Percentiles rank a stretch among this genome's conserved stretches.
Conservation (phyloP, 2,113 vertebrate genomes). For the Promerops cafer region DNA sequence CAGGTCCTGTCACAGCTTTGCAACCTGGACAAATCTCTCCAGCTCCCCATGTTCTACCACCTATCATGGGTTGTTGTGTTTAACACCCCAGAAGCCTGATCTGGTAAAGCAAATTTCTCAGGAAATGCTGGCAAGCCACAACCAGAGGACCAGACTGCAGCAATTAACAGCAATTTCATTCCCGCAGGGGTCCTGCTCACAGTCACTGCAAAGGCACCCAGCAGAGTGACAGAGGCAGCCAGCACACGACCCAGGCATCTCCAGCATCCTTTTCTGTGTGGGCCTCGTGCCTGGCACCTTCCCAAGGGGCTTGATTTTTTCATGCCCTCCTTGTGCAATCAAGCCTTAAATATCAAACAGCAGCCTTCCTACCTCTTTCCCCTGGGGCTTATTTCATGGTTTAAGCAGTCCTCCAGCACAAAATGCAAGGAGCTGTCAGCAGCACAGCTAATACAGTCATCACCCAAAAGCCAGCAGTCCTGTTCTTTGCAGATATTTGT, state of each 20-base stretch:
- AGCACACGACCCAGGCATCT: not conserved
- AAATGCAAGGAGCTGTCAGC: constrained; percentile 3
- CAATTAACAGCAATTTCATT: not conserved
- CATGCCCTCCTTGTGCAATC: constrained; percentile 12
- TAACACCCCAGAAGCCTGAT: not conserved
- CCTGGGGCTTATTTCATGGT: not conserved
- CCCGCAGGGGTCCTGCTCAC: not conserved
- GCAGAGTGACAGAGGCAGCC: accelerated
- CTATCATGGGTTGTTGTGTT: accelerated
- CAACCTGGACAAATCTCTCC: not conserved
- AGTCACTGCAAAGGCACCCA: not conserved
- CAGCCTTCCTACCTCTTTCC: not conserved
- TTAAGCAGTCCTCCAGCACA: not conserved
- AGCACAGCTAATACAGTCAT: constrained; percentile 7
- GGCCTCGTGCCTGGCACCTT: not conserved
- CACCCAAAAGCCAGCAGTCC: not conserved
- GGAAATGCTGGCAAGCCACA: not conserved
- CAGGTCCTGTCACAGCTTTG: not conserved
- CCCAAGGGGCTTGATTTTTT: not conserved
- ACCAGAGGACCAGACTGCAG: not conserved
- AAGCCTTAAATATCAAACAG: not conserved
- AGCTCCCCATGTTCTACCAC: not conserved
- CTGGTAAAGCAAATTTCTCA: not conserved
- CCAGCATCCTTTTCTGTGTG: not conserved
- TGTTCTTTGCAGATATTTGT: not conserved